Conservation (phyloP, 2,113 vertebrate species). For the Serinus canaria region DNA sequence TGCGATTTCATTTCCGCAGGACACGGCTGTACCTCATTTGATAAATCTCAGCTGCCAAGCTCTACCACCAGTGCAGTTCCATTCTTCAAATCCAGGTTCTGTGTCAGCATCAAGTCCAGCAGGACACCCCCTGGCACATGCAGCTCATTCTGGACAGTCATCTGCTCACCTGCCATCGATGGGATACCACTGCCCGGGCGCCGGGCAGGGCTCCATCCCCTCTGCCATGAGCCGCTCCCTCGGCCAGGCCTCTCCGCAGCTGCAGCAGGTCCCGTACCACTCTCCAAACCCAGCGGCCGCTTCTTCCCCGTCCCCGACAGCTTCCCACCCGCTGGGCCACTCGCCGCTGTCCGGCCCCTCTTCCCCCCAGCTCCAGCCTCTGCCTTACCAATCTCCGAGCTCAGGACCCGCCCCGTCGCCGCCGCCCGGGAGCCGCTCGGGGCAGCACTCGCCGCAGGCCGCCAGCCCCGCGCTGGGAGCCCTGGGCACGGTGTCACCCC, state of each 20-base stretch:
- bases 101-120: slow-evolving; percentile 68
- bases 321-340: slow-evolving; percentile 80
- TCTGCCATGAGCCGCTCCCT: slow-evolving; percentile 75
- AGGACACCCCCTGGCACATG: slow-evolving; percentile 79
- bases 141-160: slow-evolving; percentile 72
- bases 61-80: slow-evolving; percentile 81
- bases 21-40: slow-evolving; percentile 76
- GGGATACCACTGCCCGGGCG: slow-evolving; percentile 82
- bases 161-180: slow-evolving; percentile 82
- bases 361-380: slow-evolving; percentile 89
- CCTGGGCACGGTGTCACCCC: slow-evolving; percentile 74
- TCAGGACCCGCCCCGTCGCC: slow-evolving; percentile 79
- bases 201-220: slow-evolving; percentile 75
- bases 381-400: slow-evolving; percentile 91
- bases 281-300: slow-evolving; percentile 82
- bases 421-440: slow-evolving; percentile 82
- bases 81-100: slow-evolving; percentile 78
- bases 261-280: slow-evolving; percentile 86
- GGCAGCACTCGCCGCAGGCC: slow-evolving; percentile 87
- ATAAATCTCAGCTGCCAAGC: slow-evolving; percentile 83
- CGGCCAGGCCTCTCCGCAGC: slow-evolving; percentile 81
- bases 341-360: slow-evolving; percentile 90
- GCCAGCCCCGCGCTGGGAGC: slow-evolving; percentile 80
- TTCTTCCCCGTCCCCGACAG: slow-evolving; percentile 83
- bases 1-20: slow-evolving; percentile 86